These are phyloP conservation scores for Ischnus inquisitorius DNA, from an alignment of 2,888 invertebrate genomes.

Conservation along the genomic window DNA sequence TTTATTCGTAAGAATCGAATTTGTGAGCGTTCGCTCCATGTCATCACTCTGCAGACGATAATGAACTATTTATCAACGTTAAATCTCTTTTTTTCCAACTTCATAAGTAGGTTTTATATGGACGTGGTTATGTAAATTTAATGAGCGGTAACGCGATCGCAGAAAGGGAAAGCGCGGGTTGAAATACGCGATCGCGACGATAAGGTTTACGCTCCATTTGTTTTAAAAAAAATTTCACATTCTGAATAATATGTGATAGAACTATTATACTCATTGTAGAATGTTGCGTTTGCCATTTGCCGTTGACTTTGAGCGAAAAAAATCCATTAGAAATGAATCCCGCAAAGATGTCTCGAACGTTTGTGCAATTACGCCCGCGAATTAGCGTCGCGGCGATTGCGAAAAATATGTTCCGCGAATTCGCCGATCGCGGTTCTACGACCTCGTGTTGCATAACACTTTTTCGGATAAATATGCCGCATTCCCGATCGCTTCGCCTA, in stretches of 20 bases:
- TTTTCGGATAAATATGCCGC: constrained; percentile 25
- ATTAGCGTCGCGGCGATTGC: constrained; percentile 11
- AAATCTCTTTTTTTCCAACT: not conserved
- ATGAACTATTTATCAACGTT: not conserved
- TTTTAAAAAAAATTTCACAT: constrained; percentile 3
- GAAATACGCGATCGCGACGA: constrained; percentile 11
- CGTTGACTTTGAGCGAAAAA: not conserved
- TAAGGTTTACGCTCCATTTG: constrained; percentile 14
- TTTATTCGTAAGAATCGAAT: not conserved
- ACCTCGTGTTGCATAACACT: constrained; percentile 39
- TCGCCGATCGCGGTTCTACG: constrained; percentile 22
- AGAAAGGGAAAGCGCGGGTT: constrained; percentile 30
- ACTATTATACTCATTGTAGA: not conserved
- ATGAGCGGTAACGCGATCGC: not conserved
- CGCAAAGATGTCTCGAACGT: constrained; percentile 13
- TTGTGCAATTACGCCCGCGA: constrained; percentile 32
- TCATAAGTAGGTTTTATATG: not conserved
- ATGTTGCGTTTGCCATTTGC: constrained; percentile 7
- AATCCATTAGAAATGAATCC: constrained; percentile 21
- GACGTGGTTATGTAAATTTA: not conserved
- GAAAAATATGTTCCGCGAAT: constrained; percentile 22
- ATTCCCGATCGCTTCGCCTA: constrained; percentile 19
- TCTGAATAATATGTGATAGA: not conserved
- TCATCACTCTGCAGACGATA: not conserved
- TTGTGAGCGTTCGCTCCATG: not conserved